Conservation (phyloP, 2,888 invertebrate genomes). For the Bombylius major region DNA sequence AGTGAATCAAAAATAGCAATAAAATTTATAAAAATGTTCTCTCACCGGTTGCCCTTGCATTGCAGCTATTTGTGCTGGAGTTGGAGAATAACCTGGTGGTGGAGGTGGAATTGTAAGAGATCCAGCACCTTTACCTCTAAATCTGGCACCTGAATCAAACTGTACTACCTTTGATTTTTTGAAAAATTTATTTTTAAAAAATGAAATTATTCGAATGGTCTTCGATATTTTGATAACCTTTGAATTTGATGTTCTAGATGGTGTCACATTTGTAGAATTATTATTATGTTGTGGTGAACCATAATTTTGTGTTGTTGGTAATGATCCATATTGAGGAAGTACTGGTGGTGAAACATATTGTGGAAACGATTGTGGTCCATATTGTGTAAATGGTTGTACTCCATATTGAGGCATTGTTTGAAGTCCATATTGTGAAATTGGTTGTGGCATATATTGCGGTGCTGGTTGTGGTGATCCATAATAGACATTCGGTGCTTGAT, state of each 20-base stretch:
- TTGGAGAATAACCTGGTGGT: constrained; percentile 33
- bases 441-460: too few species aligned
- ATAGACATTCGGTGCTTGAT: too few species aligned
- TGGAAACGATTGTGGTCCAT: background rate
- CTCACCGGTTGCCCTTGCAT: constrained; percentile 32
- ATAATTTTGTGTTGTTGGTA: background rate
- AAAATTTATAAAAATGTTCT: constrained; percentile 5
- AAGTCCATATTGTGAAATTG: too few species aligned
- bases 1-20: background rate
- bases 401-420: too few species aligned
- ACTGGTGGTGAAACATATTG: background rate
- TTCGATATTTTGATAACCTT: too few species aligned
- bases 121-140: constrained; percentile 20
- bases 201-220: too few species aligned
- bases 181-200: background rate
- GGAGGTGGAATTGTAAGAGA: constrained; percentile 31
- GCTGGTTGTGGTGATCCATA: too few species aligned
- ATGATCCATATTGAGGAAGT: background rate
- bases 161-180: constrained; percentile 10
- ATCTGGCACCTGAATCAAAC: constrained; percentile 19
- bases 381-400: too few species aligned
- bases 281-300: too few species aligned
- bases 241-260: too few species aligned
- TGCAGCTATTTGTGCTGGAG: constrained; percentile 31
- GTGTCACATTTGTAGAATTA: too few species aligned